Evolutionary conservation across 35 echinoderm and acorn worm genomes (phyloP), one percentile per base, ranked within the genome.

Genomic region (Hemicentrotus pulcherrimus): DNA sequence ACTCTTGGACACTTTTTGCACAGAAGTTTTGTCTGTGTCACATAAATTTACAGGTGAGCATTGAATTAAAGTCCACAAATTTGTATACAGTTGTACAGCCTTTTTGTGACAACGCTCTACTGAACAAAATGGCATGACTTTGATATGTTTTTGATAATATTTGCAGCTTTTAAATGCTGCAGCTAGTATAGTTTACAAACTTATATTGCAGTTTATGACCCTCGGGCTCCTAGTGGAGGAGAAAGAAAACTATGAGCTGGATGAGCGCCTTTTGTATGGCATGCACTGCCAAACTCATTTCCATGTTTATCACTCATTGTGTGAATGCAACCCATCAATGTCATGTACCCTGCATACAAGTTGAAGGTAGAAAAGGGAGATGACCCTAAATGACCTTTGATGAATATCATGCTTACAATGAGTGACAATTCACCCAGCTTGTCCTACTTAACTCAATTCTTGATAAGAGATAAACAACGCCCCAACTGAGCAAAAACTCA

Each of bases 341-440:
- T 78, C 65, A 78, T 78, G 24, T 78, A n/a, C 28, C 19, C 65
- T 78, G 6, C 19, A 78, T 2, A 55, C 7, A 10, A 41, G 1
- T 55, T 15, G 15, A 55, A 78, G 65, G 65, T 78, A 78, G 65
- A 78, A 78, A 28, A 28, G 65, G 65, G 65, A 78, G 65, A n/a
- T 78, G 15, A 78, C 65, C 65, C 19, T 6, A n/a, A 30, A 5
- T 78, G 65, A 78, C 65, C 65, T 78, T 78, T 28, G 18, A 28
- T 22, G 65, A 78, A n/a, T 78, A 78, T 78, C 65, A 78, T 78
- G 65, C 65, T 78, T 78, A 78, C 28, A n/a, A n/a, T 78, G 65
- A 28, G 65, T 78, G 65, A 15, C 18, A n/a, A 28, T 78, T n/a
- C 65, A 78, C n/a, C 65, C 65, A 78, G 65, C 65, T 78, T 78